Evolutionary conservation across 2,113 vertebrate genomes (phyloP).

Genomic region (Barbus barbus): DNA sequence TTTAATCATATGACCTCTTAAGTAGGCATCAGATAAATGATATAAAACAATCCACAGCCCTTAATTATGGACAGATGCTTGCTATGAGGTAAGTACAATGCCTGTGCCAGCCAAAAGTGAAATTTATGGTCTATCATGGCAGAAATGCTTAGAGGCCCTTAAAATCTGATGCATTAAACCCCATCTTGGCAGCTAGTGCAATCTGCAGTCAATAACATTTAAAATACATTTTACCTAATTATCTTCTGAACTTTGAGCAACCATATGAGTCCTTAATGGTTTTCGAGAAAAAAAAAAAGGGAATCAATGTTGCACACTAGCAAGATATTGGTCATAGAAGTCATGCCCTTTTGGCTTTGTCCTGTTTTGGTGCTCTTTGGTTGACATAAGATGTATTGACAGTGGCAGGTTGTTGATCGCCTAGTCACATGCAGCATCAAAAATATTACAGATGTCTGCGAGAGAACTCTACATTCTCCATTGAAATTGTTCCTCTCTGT

Average conservation of each 20-base stretch:
- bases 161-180: conserved; percentile 62
- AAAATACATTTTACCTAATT: conserved; percentile 66
- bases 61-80: conserved; percentile 59
- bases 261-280: conserved; percentile 55
- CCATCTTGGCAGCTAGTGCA: conserved; percentile 58
- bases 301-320: conserved; percentile 46
- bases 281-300: not conserved
- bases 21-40: conserved; percentile 42
- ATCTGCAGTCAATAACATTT: conserved; percentile 59
- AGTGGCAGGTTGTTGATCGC: not conserved
- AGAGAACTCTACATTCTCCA: not conserved
- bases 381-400: not conserved
- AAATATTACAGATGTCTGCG: not conserved
- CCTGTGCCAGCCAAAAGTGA: conserved; percentile 54
- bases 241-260: conserved; percentile 59
- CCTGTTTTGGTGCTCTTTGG: not conserved
- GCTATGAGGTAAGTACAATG: conserved; percentile 59
- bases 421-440: not conserved
- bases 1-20: conserved; percentile 46
- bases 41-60: conserved; percentile 50
- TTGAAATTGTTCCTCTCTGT: not conserved
- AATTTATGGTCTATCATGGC: conserved; percentile 58
- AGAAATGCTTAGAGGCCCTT: conserved; percentile 64
- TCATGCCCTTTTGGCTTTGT: not conserved
- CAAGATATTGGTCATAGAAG: conserved; percentile 47